Base-by-base conservation (phyloP, 2,888 invertebrate genomes). In the Synergus itoensis region DNA sequence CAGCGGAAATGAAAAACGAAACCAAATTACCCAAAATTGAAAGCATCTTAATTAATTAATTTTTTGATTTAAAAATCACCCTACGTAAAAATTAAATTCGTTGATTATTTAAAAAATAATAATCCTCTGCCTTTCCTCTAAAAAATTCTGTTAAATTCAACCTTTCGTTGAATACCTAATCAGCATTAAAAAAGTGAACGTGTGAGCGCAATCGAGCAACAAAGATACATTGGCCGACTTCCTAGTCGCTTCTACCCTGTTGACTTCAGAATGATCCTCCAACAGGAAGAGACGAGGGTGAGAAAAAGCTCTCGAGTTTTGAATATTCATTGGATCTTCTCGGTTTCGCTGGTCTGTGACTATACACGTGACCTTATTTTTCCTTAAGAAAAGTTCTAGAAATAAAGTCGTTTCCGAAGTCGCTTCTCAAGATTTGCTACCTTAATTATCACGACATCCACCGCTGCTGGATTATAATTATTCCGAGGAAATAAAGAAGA, bases 321-420 rank as follows among this genome's bases (percentile, higher is more conserved):
- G 89, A 91, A 91, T 91, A 91, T 91, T 91, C 91, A 91, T 87
- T 82, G 84, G 87, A 85, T 86, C 84, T 84, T 87, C 86, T 87
- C 85, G 84, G 86, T 86, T 85, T 84, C 87, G 83, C 85, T 73
- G 16, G 73, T 73, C 28, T 16, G 21, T 21, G 45, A 83, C 77
- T 82, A 81, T 81, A 76, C 76, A 85, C 87, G 86, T 88, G 88
- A 87, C 88, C 87, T 83, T 86, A 83, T 88, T 87, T 80, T 85
- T 81, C 43, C 53, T n/a, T 3, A 73, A 53, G 8, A 53, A 73
- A 48, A 73, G 73, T 73, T 73, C 11, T 36, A 53, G 53, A 36
- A 73, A 73, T 36, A 73, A 73, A n/a, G 28, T 53, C 73, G 36
- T 53, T 53, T 53, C 12, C 40, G 77, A 65, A 79, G 84, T 80